Evolutionary conservation across 2,113 vertebrate genomes (phyloP).

Genomic region (Rhombomys opimus): DNA sequence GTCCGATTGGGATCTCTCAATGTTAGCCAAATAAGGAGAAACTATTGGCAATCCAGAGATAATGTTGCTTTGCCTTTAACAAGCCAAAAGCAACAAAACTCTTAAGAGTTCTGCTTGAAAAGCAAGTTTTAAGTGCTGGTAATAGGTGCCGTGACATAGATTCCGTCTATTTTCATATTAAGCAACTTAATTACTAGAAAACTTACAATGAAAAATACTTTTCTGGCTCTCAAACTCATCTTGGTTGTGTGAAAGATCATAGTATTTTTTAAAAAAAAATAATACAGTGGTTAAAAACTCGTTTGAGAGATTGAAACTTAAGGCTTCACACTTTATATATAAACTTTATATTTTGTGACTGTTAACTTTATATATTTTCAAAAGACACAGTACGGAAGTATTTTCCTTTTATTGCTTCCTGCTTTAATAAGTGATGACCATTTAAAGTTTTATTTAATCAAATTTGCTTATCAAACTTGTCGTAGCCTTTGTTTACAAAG

Average conservation of each 20-base stretch:
- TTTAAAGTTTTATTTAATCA: slow-evolving; percentile 74
- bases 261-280: slow-evolving; percentile 42
- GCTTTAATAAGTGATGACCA: slow-evolving; percentile 47
- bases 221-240: not conserved
- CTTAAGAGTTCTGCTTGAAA: slow-evolving; percentile 68
- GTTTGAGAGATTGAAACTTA: slow-evolving; percentile 42
- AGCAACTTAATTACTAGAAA: slow-evolving; percentile 56
- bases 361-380: slow-evolving; percentile 50
- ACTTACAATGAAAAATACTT: slow-evolving; percentile 26
- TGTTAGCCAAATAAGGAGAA: slow-evolving; percentile 93
- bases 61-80: slow-evolving; percentile 88
- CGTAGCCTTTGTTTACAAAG: slow-evolving; percentile 70
- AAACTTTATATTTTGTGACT: slow-evolving; percentile 41
- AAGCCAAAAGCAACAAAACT: slow-evolving; percentile 82
- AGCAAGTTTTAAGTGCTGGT: slow-evolving; percentile 59
- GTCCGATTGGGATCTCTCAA: slow-evolving; percentile 90
- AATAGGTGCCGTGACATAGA: slow-evolving; percentile 47
- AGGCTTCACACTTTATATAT: slow-evolving; percentile 36
- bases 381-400: slow-evolving; percentile 40
- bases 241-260: not conserved
- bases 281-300: slow-evolving; percentile 44
- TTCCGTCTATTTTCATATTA: slow-evolving; percentile 51
- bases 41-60: slow-evolving; percentile 89
- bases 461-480: slow-evolving; percentile 66
- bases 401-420: slow-evolving; percentile 74